phyloP scores from a whole-genome alignment of 2,797 vertebrate species.

The Sternotherus odoratus region DNA sequence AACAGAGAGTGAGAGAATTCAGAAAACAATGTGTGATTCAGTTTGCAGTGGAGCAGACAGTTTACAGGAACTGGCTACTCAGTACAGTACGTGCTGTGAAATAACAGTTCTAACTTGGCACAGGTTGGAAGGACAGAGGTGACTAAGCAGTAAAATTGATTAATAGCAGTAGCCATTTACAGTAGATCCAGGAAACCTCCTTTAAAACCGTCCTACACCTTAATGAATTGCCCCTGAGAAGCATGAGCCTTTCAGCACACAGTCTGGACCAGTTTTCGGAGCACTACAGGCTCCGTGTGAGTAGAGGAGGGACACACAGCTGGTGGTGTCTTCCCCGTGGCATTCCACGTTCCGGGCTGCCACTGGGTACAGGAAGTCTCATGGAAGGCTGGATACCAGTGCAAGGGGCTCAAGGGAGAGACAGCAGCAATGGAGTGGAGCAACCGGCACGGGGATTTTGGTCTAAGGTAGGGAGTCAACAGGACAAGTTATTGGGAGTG shows the following conservation, averaged over 20 bases:
- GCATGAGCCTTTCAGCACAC: slow-evolving; percentile 33
- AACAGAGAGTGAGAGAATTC: slow-evolving; percentile 5
- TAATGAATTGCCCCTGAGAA: slow-evolving; percentile 3
- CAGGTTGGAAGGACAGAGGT: slow-evolving; percentile 65
- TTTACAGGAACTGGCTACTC: slow-evolving; percentile 65
- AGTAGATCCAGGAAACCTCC: slow-evolving; percentile 65
- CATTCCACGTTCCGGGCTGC: accelerated
- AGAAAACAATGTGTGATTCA: slow-evolving; percentile 45
- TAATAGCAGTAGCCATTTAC: slow-evolving; percentile 55
- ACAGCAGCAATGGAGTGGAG: not conserved
- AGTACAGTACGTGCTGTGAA: slow-evolving; percentile 76
- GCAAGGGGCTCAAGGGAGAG: not conserved
- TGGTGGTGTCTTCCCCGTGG: not conserved
- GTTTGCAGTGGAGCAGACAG: slow-evolving; percentile 48
- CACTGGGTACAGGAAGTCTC: not conserved
- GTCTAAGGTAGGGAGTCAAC: slow-evolving; percentile 39
- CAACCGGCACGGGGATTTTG: slow-evolving; percentile 45
- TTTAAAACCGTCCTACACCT: slow-evolving; percentile 45
- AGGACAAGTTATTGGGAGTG: not conserved
- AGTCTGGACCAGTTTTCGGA: not conserved
- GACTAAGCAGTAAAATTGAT: slow-evolving; percentile 72
- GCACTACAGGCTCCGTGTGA: not conserved
- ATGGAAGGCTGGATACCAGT: not conserved
- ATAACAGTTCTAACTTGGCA: slow-evolving; percentile 68
- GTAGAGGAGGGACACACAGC: not conserved